Evolutionary conservation across 2,797 vertebrate genomes (phyloP).

Genomic region (Danionella dracula): DNA sequence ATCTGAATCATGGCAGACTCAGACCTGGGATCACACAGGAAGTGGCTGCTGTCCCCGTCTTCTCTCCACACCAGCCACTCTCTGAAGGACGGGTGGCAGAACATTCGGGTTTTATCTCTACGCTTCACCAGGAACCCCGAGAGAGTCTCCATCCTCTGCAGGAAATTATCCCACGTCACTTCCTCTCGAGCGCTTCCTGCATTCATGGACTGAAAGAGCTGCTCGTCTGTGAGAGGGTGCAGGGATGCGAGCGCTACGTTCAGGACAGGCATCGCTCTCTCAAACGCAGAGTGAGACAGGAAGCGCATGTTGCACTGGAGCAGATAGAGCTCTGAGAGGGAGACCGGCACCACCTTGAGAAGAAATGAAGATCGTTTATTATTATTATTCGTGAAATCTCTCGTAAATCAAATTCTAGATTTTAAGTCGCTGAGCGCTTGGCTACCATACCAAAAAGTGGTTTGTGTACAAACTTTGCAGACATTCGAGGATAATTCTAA

Average conservation of each 20-base stretch:
- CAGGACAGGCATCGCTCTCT: constrained; percentile 84
- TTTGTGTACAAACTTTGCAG: too few relatives aligned
- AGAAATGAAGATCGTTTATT: too few relatives aligned
- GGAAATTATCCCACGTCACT: constrained; percentile 92
- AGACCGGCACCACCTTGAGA: constrained; percentile 83
- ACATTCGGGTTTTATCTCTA: constrained; percentile 96
- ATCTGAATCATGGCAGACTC: too few relatives aligned
- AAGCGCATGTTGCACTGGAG: constrained; percentile 99
- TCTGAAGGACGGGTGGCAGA: constrained; percentile 96
- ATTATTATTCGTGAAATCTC: too few relatives aligned
- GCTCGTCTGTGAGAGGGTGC: constrained; percentile 95
- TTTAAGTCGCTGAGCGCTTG: too few relatives aligned
- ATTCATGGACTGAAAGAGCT: constrained; percentile 92
- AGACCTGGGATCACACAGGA: constrained; percentile 96
- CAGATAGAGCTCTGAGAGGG: constrained; percentile 90
- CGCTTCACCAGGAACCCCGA: constrained; percentile 89
- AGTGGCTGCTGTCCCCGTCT: constrained; percentile 90
- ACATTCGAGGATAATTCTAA: too few relatives aligned
- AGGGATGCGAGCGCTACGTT: constrained; percentile 91
- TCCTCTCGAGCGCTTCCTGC: constrained; percentile 78
- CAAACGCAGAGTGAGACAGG: constrained; percentile 89
- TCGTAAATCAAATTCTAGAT: too few relatives aligned
- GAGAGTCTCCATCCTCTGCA: constrained; percentile 88
- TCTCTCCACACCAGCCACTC: constrained; percentile 97
- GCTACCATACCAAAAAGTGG: too few relatives aligned